phyloP scores from a whole-genome alignment of 1,140 invertebrate genomes.

The Goniozus legneri region DNA sequence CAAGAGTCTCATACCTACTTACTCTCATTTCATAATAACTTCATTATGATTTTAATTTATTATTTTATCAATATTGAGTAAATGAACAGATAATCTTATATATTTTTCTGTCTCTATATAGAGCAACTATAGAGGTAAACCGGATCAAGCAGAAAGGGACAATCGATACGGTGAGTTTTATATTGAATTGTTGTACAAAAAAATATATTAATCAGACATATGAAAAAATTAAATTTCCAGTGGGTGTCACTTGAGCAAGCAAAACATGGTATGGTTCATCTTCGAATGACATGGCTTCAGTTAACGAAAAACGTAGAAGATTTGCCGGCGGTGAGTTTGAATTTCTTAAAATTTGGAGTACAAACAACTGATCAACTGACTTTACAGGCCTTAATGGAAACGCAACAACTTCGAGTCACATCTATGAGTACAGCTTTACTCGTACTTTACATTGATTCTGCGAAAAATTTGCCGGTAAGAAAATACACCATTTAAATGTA shows the following conservation, averaged over 20 bases:
- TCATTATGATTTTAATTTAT: too few species aligned
- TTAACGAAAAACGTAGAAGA: conserved; percentile 69
- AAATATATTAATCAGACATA: conserved; percentile 1
- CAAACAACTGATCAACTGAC: neutral
- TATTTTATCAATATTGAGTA: too few species aligned
- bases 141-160: conserved; percentile 65
- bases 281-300: conserved; percentile 83
- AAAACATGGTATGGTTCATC: conserved; percentile 87
- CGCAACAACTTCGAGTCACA: conserved; percentile 69
- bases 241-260: conserved; percentile 92
- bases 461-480: conserved; percentile 83
- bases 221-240: conserved; percentile 53
- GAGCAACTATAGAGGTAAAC: conserved; percentile 66
- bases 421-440: conserved; percentile 75
- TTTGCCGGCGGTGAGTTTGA: conserved; percentile 67
- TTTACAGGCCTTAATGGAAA: conserved; percentile 68
- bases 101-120: conserved; percentile 27
- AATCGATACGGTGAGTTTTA: conserved; percentile 64
- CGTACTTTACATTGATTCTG: conserved; percentile 84
- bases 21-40: too few species aligned
- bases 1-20: too few species aligned
- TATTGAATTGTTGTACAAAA: conserved; percentile 6
- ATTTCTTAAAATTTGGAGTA: conserved; percentile 1
- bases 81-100: too few species aligned
- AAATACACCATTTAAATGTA: conserved; percentile 1